Evolutionary conservation across 1,140 invertebrate species (phyloP).

Genomic region (Pseudomyrmex dendroicus): DNA sequence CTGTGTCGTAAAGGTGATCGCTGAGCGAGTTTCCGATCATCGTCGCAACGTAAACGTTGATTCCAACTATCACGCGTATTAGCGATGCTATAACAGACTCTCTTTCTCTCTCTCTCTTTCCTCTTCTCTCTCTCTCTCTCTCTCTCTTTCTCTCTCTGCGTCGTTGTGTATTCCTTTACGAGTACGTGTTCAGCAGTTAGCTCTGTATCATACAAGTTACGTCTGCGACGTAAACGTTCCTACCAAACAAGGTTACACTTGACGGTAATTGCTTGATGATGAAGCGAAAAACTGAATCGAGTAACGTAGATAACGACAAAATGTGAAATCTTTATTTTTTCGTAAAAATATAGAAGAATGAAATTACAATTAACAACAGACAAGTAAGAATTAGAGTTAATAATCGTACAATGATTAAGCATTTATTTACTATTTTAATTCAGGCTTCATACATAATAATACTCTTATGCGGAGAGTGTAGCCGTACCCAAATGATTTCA

Average conservation of each 20-base stretch:
- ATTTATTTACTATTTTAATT: neutral
- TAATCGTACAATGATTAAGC: conserved; percentile 9
- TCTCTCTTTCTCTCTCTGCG: neutral
- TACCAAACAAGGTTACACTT: neutral
- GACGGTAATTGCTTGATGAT: neutral
- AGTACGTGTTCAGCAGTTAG: neutral
- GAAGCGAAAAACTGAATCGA: conserved; percentile 3
- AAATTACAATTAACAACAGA: neutral
- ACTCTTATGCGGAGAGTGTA: neutral
- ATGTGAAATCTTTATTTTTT: neutral
- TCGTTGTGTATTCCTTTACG: conserved; percentile 39
- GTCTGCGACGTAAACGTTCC: neutral
- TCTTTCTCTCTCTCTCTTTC: conserved; percentile 5
- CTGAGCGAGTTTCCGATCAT: conserved; percentile 44
- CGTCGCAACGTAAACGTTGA: conserved; percentile 54
- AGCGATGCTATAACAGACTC: conserved; percentile 54
- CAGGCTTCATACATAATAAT: neutral
- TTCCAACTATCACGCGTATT: conserved; percentile 52
- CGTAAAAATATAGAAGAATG: neutral
- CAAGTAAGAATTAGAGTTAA: neutral
- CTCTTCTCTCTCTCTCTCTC: conserved; percentile 3
- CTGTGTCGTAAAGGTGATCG: conserved; percentile 55
- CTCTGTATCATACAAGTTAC: neutral
- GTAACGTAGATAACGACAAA: neutral
- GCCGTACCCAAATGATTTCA: neutral